Conservation (phyloP, 2,888 invertebrate genomes). For the Drosophila mimica region DNA sequence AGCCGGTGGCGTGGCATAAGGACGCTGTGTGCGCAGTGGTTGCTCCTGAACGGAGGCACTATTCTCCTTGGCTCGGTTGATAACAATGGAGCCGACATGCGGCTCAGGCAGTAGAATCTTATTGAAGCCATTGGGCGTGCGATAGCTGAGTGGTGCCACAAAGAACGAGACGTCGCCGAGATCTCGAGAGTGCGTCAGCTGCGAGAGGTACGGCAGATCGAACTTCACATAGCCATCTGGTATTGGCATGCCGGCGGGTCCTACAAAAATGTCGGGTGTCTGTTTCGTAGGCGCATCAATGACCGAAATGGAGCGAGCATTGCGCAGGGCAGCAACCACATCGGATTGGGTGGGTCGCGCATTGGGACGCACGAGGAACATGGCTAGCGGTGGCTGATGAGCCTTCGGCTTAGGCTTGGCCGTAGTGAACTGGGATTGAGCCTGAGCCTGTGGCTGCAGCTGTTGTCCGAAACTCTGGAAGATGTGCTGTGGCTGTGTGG, state of each 20-base stretch:
- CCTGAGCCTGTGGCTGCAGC: slow-evolving; percentile 82
- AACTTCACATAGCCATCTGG: slow-evolving; percentile 92
- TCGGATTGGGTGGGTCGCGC: slow-evolving; percentile 88
- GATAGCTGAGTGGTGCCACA: slow-evolving; percentile 93
- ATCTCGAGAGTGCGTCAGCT: slow-evolving; percentile 86
- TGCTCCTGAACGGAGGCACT: slow-evolving; percentile 28
- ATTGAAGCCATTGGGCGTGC: slow-evolving; percentile 92
- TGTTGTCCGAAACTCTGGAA: slow-evolving; percentile 82
- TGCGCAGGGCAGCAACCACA: slow-evolving; percentile 89
- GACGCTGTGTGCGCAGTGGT: slow-evolving; percentile 63
- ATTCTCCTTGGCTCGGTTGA: slow-evolving; percentile 86
- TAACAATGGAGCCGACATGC: slow-evolving; percentile 93
- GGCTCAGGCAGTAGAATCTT: slow-evolving; percentile 94
- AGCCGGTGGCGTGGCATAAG: slow-evolving; percentile 43
- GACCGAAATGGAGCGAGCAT: slow-evolving; percentile 91
- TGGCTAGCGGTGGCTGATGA: slow-evolving; percentile 93
- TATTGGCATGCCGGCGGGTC: slow-evolving; percentile 90
- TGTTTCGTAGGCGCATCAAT: slow-evolving; percentile 89
- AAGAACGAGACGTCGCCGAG: slow-evolving; percentile 92
- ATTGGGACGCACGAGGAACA: slow-evolving; percentile 88
- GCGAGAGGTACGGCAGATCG: slow-evolving; percentile 92
- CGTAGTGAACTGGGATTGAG: slow-evolving; percentile 82
- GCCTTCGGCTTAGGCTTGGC: slow-evolving; percentile 89
- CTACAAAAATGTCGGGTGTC: slow-evolving; percentile 92
- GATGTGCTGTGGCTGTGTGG: slow-evolving; percentile 74